These are phyloP conservation scores for Dicaeum eximium DNA, from an alignment of 2,113 vertebrate species.

Conservation along the genomic window DNA sequence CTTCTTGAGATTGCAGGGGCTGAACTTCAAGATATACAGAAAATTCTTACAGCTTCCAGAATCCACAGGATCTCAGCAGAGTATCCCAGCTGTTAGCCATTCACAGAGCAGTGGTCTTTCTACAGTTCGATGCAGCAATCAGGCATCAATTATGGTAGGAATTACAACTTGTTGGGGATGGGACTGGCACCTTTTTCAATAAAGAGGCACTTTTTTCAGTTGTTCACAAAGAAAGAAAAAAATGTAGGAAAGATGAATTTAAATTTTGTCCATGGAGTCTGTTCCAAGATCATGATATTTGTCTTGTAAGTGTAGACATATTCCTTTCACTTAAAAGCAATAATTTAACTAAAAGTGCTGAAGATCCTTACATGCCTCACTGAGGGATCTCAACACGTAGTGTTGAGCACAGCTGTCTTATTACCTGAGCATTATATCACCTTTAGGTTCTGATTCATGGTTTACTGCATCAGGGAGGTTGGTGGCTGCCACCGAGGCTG, in stretches of 20 bases:
- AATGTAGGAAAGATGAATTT: neutral
- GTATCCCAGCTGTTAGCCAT: conserved; percentile 63
- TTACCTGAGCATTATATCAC: neutral
- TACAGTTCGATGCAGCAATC: conserved; percentile 71
- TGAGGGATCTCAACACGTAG: neutral
- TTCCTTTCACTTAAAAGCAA: neutral
- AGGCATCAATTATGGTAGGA: conserved; percentile 67
- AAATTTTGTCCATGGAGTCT: neutral
- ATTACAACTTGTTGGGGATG: neutral
- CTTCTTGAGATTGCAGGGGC: conserved; percentile 38
- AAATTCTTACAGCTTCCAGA: conserved; percentile 68
- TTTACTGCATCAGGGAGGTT: neutral
- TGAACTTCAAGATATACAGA: conserved; percentile 74
- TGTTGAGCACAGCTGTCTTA: neutral
- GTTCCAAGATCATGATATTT: neutral
- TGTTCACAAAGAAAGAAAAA: neutral
- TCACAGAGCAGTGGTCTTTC: conserved; percentile 69
- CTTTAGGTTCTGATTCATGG: neutral
- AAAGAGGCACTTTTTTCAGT: neutral
- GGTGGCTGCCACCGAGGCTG: neutral
- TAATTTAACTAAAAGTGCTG: neutral
- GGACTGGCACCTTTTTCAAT: neutral
- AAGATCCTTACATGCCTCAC: neutral
- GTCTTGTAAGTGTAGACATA: neutral
- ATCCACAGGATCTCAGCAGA: conserved; percentile 58